phyloP scores from a whole-genome alignment of 2,113 vertebrate genomes.

The Ifrita kowaldi region DNA sequence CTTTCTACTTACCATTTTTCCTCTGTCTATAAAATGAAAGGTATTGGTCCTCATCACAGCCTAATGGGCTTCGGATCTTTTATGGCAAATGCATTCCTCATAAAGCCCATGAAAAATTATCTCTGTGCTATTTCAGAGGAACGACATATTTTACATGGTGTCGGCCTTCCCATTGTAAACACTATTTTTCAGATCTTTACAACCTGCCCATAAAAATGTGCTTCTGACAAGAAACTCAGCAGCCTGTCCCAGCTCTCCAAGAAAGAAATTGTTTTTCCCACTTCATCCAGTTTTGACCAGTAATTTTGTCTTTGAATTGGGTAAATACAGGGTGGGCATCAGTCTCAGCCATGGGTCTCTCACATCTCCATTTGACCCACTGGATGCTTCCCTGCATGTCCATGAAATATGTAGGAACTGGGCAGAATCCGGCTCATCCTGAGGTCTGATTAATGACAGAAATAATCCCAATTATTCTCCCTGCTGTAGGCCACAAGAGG shows the following conservation, averaged over 20 bases:
- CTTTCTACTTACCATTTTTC: not conserved
- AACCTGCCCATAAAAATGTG: not conserved
- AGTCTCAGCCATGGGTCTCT: not conserved
- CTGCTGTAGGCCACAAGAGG: not conserved
- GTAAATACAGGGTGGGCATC: not conserved
- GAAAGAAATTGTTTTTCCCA: not conserved
- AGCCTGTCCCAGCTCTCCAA: not conserved
- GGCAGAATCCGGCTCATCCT: not conserved
- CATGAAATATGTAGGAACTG: not conserved
- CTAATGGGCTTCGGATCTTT: not conserved
- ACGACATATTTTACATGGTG: not conserved
- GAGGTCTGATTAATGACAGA: not conserved
- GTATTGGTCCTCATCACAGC: not conserved
- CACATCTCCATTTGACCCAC: accelerated
- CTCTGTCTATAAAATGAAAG: not conserved
- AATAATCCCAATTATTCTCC: not conserved
- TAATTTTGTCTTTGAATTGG: not conserved
- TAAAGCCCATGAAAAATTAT: conserved; percentile 1
- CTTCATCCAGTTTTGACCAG: not conserved
- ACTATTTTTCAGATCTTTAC: conserved; percentile 6
- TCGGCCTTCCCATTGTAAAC: not conserved
- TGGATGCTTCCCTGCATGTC: not conserved
- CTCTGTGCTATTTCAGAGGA: not conserved
- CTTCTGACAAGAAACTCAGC: not conserved
- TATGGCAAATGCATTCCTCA: not conserved